Evolutionary conservation across 2,888 invertebrate species (phyloP).

Genomic region (Aelia acuminata): DNA sequence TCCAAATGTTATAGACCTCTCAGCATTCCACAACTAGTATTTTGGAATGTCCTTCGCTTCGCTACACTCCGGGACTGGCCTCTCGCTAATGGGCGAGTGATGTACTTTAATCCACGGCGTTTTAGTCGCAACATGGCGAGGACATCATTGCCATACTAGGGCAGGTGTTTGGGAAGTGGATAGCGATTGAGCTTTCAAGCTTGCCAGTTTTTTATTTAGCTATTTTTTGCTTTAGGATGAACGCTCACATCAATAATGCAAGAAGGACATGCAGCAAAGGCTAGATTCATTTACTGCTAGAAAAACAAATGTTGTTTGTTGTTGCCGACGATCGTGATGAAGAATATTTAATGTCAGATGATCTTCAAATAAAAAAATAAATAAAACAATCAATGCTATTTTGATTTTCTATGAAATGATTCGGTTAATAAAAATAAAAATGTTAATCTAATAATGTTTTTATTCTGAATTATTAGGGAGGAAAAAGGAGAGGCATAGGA

Average conservation of each 20-base stretch:
- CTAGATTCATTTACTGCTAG: neutral
- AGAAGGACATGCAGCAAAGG: neutral
- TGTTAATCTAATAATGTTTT: too few relatives aligned
- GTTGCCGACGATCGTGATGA: neutral
- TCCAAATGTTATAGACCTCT: too few relatives aligned
- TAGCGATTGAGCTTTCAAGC: neutral
- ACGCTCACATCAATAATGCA: neutral
- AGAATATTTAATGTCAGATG: neutral
- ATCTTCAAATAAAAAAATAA: neutral
- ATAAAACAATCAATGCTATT: too few relatives aligned
- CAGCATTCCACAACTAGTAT: neutral
- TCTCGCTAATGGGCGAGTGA: neutral
- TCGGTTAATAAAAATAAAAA: too few relatives aligned
- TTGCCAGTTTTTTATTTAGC: neutral
- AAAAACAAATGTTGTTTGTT: neutral
- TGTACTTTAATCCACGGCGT: conserved; percentile 3
- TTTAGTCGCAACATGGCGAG: neutral
- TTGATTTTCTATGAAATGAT: too few relatives aligned
- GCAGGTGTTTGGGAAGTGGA: neutral
- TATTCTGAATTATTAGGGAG: too few relatives aligned
- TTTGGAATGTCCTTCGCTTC: neutral
- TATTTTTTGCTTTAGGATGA: neutral
- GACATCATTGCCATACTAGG: neutral
- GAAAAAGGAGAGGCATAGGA: too few relatives aligned
- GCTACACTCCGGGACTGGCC: neutral